Conservation (phyloP, 2,113 vertebrate genomes). For the Hydrochoerus hydrochaeris region DNA sequence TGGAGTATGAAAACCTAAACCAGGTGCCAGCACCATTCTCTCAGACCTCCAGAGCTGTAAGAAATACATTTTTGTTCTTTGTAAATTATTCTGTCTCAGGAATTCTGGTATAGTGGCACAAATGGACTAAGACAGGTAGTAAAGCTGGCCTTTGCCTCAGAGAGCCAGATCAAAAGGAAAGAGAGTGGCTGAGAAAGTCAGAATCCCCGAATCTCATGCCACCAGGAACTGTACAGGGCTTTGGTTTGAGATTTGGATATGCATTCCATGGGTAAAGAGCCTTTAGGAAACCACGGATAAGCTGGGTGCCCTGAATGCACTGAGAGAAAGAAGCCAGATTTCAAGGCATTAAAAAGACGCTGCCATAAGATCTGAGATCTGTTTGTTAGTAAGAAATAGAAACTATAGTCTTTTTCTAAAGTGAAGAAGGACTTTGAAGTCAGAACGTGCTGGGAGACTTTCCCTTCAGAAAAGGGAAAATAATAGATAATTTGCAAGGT, state of each 20-base stretch:
- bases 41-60: not conserved
- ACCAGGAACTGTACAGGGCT: not conserved
- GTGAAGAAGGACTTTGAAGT: not conserved
- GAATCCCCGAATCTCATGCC: not conserved
- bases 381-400: not conserved
- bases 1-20: not conserved
- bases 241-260: not conserved
- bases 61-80: not conserved
- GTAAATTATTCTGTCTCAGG: not conserved
- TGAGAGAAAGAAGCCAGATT: not conserved
- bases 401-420: not conserved
- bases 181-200: not conserved
- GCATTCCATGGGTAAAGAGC: not conserved
- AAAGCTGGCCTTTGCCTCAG: not conserved
- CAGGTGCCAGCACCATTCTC: not conserved
- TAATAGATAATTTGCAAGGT: too few relatives aligned
- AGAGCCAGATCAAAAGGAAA: not conserved
- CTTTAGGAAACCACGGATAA: not conserved
- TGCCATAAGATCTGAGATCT: not conserved
- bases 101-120: not conserved
- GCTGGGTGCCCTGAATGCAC: not conserved
- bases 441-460: not conserved
- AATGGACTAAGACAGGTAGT: not conserved
- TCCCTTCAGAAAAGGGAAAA: constrained; percentile 16
- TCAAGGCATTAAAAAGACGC: not conserved